phyloP scores from a whole-genome alignment of 2,797 vertebrate species.

The Okamejei kenojei region DNA sequence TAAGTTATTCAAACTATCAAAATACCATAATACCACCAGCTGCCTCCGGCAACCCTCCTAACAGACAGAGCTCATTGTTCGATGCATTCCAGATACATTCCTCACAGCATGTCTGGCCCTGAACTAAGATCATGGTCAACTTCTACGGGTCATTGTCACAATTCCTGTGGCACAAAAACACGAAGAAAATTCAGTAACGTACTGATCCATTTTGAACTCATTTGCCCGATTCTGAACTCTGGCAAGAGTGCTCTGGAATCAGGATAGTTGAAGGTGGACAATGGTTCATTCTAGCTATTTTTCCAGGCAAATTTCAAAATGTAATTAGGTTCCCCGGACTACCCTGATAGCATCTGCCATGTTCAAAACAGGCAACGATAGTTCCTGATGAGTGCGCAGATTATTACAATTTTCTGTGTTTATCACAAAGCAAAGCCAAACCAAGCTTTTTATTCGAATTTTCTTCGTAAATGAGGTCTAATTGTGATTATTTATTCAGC shows the following conservation, averaged over 20 bases:
- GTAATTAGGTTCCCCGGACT: background rate
- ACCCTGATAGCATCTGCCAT: background rate
- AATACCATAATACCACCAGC: slow-evolving; percentile 29
- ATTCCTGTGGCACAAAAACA: slow-evolving; percentile 32
- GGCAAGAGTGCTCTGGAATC: slow-evolving; percentile 4
- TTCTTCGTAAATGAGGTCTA: background rate
- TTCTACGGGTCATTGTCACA: slow-evolving; percentile 18
- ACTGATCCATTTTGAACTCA: slow-evolving; percentile 12
- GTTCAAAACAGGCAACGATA: background rate
- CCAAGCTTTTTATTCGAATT: background rate
- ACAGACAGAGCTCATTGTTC: slow-evolving; percentile 36
- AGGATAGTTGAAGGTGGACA: background rate
- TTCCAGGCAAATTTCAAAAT: background rate
- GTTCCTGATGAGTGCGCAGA: background rate
- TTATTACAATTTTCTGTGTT: background rate
- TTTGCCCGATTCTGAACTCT: background rate
- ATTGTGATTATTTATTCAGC: background rate
- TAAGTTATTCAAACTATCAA: slow-evolving; percentile 34
- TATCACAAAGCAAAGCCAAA: background rate
- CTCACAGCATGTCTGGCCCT: slow-evolving; percentile 25
- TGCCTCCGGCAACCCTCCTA: slow-evolving; percentile 24
- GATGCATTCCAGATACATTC: slow-evolving; percentile 27
- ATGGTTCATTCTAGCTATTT: background rate
- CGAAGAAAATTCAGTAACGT: background rate
- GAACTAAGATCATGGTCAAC: slow-evolving; percentile 24